A percentile compares a stretch with the other conserved stretches of the same genome.
Conservation (phyloP, 2,113 vertebrate genomes). For the Oncorhynchus keta region DNA sequence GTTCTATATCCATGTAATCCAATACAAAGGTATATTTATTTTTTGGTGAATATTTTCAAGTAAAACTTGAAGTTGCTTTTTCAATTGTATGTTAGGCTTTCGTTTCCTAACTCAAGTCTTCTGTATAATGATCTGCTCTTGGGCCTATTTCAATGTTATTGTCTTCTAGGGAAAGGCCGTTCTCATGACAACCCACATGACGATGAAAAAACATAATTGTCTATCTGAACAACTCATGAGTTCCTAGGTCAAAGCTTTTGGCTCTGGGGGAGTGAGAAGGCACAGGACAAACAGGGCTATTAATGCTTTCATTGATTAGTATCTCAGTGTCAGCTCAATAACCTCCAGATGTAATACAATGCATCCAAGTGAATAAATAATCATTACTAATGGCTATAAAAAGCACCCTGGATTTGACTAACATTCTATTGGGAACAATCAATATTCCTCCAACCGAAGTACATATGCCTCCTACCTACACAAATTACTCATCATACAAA, state of each 20-base stretch:
- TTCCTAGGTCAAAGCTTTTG: constrained; percentile 16
- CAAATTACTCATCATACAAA: too few species aligned
- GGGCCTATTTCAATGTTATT: too few species aligned
- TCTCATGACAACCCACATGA: constrained; percentile 47
- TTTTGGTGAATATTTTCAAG: too few species aligned
- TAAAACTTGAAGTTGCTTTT: too few species aligned
- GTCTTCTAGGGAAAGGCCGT: background rate
- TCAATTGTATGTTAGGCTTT: too few species aligned
- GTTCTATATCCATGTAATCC: constrained; percentile 60
- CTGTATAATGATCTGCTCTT: too few species aligned
- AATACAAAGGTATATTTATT: constrained; percentile 49
- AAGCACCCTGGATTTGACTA: constrained; percentile 60
- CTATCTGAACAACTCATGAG: constrained; percentile 31
- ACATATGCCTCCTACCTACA: constrained; percentile 10
- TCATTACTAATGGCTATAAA: constrained; percentile 71
- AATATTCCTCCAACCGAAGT: constrained; percentile 61
- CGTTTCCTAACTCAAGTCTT: too few species aligned
- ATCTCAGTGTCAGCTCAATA: constrained; percentile 49
- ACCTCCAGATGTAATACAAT: constrained; percentile 68
- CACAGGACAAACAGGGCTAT: constrained; percentile 9
- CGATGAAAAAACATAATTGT: constrained; percentile 11
- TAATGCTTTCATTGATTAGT: constrained; percentile 64
- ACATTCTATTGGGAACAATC: constrained; percentile 61
- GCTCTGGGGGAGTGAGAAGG: constrained; percentile 22
- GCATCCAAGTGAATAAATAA: constrained; percentile 67